Percentiles rank a stretch among this genome's conserved stretches.
Conservation (phyloP, 2,797 vertebrate species). For the Vespertilio murinus region DNA sequence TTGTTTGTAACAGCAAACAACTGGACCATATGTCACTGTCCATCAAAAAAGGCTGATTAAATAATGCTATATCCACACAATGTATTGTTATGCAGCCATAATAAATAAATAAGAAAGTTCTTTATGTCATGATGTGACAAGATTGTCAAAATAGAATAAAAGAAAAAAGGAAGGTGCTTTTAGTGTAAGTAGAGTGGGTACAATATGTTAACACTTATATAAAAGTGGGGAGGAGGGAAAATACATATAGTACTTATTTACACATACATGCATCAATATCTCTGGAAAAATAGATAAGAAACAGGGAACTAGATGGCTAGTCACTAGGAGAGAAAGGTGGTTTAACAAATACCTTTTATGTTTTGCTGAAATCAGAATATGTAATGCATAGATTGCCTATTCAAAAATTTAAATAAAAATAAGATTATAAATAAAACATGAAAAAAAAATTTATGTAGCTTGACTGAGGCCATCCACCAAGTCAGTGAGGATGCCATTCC, state of each 20-base stretch:
- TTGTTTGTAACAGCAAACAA: background rate
- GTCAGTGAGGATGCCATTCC: background rate
- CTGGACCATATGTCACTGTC: background rate
- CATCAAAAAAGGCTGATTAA: background rate
- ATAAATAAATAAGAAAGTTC: background rate
- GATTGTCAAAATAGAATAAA: background rate
- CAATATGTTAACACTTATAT: background rate
- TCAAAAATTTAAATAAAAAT: slow-evolving; percentile 25
- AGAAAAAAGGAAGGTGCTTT: background rate
- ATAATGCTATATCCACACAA: background rate
- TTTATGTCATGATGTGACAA: background rate
- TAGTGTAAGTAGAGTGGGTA: background rate
- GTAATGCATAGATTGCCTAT: background rate
- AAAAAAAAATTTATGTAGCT: background rate
- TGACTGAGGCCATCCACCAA: background rate
- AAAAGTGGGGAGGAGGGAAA: background rate
- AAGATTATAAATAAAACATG: background rate
- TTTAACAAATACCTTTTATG: background rate
- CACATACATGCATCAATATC: background rate
- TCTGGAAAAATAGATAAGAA: slow-evolving; percentile 37
- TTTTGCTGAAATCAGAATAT: background rate
- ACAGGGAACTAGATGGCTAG: background rate
- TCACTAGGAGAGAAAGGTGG: background rate
- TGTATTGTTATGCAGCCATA: background rate
- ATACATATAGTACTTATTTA: background rate